Evolutionary conservation across 2,888 invertebrate species (phyloP), one percentile per base, ranked within the genome.

Genomic region (Zaprionus bogoriensis): DNA sequence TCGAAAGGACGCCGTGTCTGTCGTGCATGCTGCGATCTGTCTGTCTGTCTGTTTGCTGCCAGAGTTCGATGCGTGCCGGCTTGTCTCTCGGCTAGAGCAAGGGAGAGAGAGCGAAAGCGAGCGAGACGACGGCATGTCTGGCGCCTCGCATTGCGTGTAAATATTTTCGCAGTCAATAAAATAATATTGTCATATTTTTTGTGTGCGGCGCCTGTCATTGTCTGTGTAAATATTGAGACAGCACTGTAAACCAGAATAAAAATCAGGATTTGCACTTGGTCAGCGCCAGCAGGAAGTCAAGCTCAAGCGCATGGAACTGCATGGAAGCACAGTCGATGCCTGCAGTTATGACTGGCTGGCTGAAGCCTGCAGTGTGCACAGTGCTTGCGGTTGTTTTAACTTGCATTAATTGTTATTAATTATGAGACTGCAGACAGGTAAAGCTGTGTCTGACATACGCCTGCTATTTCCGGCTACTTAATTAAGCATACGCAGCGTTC

Each of bases 111-210:
- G 19, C 12, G 32, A 17, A 3, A 23, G 6, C 10, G 9, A 27
- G 27, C 2, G 27, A 10, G 9, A 27, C 12, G n/a, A n/a, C n/a
- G n/a, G n/a, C n/a, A n/a, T 57, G 51, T 10, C 27, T 25, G 12
- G 1, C 39, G 17, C 39, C 50, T 39, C 48, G 60, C 77, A 69
- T 64, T 86, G 84, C 87, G 84, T 87, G 87, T 71, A 84, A 87
- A 87, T 87, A 84, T 87, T 82, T 87, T 87, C 87, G 69, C 74
- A 87, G 88, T 87, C 82, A 87, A 82, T 87, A 82, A 81, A 82
- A 82, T 87, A 82, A 82, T 82, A 82, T 87, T 82, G 87, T 82
- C 87, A 87, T 86, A 86, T 83, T 77, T 85, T 69, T 83, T 60
- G 20, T 42, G 44, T 45, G 74, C 53, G 51, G 44, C 58, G 54